These are phyloP conservation scores for Sebastes variabilis DNA, from an alignment of 2,797 vertebrate species.

Conservation along the genomic window DNA sequence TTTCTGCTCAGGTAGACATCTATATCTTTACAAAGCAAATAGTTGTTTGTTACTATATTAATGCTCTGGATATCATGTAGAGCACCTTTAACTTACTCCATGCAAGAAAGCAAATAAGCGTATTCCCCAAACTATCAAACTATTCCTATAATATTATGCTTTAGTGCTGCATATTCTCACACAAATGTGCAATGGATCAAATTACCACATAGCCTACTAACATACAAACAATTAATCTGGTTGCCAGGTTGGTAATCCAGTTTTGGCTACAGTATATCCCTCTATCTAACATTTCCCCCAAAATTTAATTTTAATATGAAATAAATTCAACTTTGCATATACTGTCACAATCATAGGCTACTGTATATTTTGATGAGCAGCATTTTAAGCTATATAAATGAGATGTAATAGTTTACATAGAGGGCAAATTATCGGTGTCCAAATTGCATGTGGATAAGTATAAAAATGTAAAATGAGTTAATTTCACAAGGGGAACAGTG, in stretches of 20 bases:
- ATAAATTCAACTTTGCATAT: no score
- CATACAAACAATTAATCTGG: neutral
- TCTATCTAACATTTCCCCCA: no score
- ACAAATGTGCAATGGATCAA: neutral
- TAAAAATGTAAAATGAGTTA: neutral
- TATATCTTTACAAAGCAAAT: no score
- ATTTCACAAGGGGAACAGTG: neutral
- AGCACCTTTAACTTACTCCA: no score
- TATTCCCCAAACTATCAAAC: neutral
- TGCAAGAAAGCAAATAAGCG: neutral
- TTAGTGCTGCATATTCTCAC: neutral
- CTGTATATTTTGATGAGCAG: neutral
- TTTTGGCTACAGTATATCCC: no score
- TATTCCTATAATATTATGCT: neutral
- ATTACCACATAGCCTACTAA: neutral
- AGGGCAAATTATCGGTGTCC: neutral
- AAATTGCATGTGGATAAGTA: neutral
- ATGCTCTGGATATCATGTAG: no score
- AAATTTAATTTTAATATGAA: no score
- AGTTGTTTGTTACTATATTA: no score
- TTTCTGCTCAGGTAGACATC: no score
- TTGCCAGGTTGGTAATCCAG: no score
- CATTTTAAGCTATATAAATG: neutral
- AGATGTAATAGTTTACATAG: neutral
- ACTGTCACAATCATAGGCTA: neutral